Evolutionary conservation across 2,888 invertebrate species (phyloP), one percentile per base, ranked within the genome.

Genomic region (Spisula solida): DNA sequence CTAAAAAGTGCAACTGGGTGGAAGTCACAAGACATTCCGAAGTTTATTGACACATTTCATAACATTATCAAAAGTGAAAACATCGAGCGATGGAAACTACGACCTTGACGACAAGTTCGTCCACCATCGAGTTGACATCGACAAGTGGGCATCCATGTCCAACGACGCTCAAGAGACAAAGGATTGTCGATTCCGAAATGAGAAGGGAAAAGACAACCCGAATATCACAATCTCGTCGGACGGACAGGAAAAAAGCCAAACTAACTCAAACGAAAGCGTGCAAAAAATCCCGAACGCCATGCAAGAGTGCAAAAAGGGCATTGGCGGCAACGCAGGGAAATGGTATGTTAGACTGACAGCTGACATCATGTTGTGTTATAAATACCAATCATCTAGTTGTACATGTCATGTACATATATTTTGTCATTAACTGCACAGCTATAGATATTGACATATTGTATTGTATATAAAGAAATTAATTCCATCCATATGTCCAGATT

Each of bases 1-100:
- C n/a, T 88, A 25, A 88, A 88, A 25, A 51, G 47, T 41, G 82
- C 82, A 0, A 56, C 34, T 5, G 25, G 29, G 12, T 86, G 82
- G 82, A 88, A 86, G 29, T 16, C 12, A 0, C 16, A 0, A 48
- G 81, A 84, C 12, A 12, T 83, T 1, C 87, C 60, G 6, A 34
- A 56, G 12, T 84, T 82, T 25, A 60, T 84, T 20, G 18, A 56
- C 1, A 41, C 41, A 20, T 47, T 78, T 8, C 0, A 79, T 5
- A 41, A 16, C 18, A 47, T 79, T 47, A 41, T 79, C 0, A 79
- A 16, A 10, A 41, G 16, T 0, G 47, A 41, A 47, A 18, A 10
- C 8, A 20, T 6, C 18, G 79, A 79, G 8, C 47, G 79, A 8
- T 47, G 79, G 79, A 0, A n/a, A 79, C 41, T 10, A 47, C 47